These are phyloP conservation scores for Patiria miniata DNA, from an alignment of 35 echinoderm and acorn worm species.

Conservation along the genomic window DNA sequence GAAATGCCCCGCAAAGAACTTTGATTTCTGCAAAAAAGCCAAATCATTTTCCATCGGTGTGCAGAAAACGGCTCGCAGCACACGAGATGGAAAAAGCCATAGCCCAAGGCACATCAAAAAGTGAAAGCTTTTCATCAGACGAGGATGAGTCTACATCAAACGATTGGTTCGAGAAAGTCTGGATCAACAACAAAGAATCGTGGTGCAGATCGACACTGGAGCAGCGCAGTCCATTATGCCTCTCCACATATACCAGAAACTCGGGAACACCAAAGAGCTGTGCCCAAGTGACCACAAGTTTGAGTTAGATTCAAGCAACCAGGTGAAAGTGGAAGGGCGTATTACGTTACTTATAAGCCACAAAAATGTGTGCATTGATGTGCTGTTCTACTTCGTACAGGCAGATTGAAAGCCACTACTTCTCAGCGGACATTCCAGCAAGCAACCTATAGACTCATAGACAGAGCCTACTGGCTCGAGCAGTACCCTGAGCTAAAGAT, in stretches of 20 bases:
- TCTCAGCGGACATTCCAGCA: slow-evolving; percentile 53
- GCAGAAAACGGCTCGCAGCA: slow-evolving; percentile 27
- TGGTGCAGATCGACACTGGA: slow-evolving; percentile 71
- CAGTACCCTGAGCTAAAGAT: slow-evolving; percentile 58
- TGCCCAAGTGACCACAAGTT: slow-evolving; percentile 43
- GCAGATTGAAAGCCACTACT: slow-evolving; percentile 57
- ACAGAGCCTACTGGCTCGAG: slow-evolving; percentile 50
- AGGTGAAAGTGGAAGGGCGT: slow-evolving; percentile 42
- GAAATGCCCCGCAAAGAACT: slow-evolving; percentile 65
- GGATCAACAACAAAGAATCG: slow-evolving; percentile 22
- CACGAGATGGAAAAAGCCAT: slow-evolving; percentile 24
- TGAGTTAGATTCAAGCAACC: slow-evolving; percentile 58
- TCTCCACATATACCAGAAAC: slow-evolving; percentile 19
- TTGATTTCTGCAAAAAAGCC: slow-evolving; percentile 37
- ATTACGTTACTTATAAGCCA: slow-evolving; percentile 20
- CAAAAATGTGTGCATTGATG: slow-evolving; percentile 41
- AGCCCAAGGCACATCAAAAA: background rate
- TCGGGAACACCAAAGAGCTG: background rate
- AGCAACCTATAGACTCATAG: slow-evolving; percentile 36
- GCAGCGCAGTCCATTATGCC: slow-evolving; percentile 63
- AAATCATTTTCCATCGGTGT: slow-evolving; percentile 74
- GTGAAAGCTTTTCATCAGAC: slow-evolving; percentile 4
- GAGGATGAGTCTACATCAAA: background rate
- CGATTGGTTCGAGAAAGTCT: slow-evolving; percentile 67
- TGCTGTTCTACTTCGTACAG: slow-evolving; percentile 56